A percentile compares a stretch with the other conserved stretches of the same genome.
Evolutionary conservation across 2,113 vertebrate genomes (phyloP).

Genomic region (Tyrannus savana): DNA sequence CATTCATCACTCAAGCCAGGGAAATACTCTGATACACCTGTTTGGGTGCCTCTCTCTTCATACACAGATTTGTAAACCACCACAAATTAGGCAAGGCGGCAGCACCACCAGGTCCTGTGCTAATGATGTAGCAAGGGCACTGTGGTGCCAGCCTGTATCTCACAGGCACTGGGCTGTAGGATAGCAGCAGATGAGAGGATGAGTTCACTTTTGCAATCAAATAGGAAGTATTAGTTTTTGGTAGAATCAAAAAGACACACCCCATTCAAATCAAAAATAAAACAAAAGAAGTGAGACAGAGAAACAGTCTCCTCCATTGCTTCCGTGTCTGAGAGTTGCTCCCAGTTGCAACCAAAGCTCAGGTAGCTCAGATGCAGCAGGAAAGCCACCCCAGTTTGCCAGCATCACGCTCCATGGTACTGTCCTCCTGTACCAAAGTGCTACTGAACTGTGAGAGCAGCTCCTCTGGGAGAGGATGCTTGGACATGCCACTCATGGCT

Average conservation of each 20-base stretch:
- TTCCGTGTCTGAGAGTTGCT: background rate
- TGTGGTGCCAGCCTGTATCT: background rate
- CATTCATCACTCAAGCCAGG: background rate
- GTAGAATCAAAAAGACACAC: background rate
- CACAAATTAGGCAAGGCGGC: accelerated
- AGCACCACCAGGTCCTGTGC: background rate
- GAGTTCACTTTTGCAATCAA: background rate
- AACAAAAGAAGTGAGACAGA: background rate
- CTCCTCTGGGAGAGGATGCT: background rate
- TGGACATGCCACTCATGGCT: accelerated
- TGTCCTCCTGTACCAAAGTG: background rate
- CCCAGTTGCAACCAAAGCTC: background rate
- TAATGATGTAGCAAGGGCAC: background rate
- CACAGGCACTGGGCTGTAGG: background rate
- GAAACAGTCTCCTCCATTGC: background rate
- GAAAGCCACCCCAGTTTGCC: background rate
- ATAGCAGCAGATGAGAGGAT: background rate
- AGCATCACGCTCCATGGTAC: accelerated
- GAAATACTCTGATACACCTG: background rate
- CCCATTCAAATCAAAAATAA: background rate
- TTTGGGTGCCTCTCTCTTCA: background rate
- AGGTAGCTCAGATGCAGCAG: background rate
- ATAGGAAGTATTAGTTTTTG: background rate
- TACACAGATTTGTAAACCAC: background rate
- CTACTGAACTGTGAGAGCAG: background rate